Percentiles rank a stretch among this genome's conserved stretches.
Conservation (phyloP, 2,888 invertebrate species). For the Psylliodes chrysocephalus region DNA sequence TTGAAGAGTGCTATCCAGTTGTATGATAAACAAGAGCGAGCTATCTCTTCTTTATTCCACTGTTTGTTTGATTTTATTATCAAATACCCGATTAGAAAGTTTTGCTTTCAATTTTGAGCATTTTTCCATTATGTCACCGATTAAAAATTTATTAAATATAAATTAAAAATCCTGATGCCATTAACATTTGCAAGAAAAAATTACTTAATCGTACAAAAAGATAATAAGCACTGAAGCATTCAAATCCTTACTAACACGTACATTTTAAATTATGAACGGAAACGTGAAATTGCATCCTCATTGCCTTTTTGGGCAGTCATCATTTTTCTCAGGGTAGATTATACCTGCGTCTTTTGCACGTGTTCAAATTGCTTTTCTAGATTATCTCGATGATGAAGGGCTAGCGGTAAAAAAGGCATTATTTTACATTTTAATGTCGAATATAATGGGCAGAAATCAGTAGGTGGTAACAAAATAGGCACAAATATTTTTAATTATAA, state of each 20-base stretch:
- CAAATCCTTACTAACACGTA: neutral
- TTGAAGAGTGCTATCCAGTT: too few species aligned
- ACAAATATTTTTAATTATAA: conserved; percentile 49
- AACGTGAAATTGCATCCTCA: neutral
- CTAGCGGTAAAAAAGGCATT: conserved; percentile 46
- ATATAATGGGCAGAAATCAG: conserved; percentile 47
- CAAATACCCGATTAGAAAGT: too few species aligned
- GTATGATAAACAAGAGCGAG: too few species aligned
- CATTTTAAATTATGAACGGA: neutral
- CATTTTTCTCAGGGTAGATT: conserved; percentile 20
- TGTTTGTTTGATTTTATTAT: too few species aligned
- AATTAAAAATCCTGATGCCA: neutral
- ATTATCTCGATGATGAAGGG: conserved; percentile 45
- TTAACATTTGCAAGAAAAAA: too few species aligned
- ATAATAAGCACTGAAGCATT: neutral
- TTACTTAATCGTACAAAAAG: neutral
- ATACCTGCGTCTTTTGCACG: conserved; percentile 48
- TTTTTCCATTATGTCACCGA: too few species aligned
- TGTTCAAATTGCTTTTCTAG: conserved; percentile 53
- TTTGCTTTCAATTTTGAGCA: too few species aligned
- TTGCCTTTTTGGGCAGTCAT: neutral
- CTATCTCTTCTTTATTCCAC: too few species aligned
- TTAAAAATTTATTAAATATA: too few species aligned
- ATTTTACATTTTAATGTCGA: conserved; percentile 49
- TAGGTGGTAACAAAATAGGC: conserved; percentile 48